These are phyloP conservation scores for Frankliniella fusca DNA, from an alignment of 2,888 invertebrate genomes.

Conservation along the genomic window DNA sequence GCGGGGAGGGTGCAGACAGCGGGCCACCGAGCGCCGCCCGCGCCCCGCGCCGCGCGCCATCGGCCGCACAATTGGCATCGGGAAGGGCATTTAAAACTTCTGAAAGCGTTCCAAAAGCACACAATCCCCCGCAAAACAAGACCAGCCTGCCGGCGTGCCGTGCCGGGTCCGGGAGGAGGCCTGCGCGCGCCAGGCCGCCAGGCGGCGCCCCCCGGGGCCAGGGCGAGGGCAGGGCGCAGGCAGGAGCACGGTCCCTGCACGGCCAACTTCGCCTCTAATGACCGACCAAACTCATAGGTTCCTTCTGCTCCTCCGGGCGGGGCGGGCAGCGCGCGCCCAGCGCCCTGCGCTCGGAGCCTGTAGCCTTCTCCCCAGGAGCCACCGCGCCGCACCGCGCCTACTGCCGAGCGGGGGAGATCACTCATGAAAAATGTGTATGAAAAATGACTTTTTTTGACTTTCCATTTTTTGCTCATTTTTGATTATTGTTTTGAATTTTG, in stretches of 20 bases:
- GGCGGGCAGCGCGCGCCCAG: too few relatives aligned
- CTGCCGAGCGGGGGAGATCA: too few relatives aligned
- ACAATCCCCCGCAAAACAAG: not conserved
- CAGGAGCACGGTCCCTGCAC: not conserved
- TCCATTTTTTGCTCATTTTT: too few relatives aligned
- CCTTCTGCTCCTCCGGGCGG: not conserved
- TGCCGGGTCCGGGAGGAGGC: not conserved
- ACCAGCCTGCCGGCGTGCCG: not conserved
- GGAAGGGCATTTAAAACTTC: not conserved
- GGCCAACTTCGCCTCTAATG: not conserved
- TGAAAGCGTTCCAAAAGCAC: not conserved
- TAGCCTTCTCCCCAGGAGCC: too few relatives aligned
- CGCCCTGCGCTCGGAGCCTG: too few relatives aligned
- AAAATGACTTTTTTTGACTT: too few relatives aligned
- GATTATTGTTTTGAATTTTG: too few relatives aligned
- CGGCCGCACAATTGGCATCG: slow-evolving; percentile 17
- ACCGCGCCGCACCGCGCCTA: too few relatives aligned
- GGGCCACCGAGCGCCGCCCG: too few relatives aligned
- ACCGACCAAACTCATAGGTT: not conserved
- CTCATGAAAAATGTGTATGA: too few relatives aligned
- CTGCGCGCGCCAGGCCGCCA: not conserved
- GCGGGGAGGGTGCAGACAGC: not conserved
- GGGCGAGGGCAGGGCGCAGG: too few relatives aligned
- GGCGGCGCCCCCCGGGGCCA: too few relatives aligned
- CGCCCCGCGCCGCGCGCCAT: not conserved